Conservation (phyloP, 2,888 invertebrate species). For the Nemoura dubitans region DNA sequence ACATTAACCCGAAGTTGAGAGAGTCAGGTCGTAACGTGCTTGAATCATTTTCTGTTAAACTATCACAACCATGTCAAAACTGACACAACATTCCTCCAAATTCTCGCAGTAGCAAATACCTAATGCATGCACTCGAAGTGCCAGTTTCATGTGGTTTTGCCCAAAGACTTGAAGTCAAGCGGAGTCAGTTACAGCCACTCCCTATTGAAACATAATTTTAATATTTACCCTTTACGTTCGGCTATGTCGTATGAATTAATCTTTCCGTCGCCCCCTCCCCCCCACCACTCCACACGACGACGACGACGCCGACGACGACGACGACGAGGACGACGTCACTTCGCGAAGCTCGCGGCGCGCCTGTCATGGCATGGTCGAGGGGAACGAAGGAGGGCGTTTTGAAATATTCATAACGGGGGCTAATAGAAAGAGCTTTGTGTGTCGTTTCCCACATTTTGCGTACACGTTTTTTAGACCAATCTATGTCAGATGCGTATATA, state of each 20-base stretch:
- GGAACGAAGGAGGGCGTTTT: neutral
- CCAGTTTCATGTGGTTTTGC: neutral
- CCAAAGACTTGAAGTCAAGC: neutral
- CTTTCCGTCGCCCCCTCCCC: neutral
- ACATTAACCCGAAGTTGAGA: no score
- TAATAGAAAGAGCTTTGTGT: neutral
- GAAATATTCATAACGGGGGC: constrained; percentile 24
- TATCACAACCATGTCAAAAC: no score
- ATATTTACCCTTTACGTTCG: neutral
- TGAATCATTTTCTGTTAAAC: no score
- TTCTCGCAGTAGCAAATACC: no score
- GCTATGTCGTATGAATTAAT: neutral
- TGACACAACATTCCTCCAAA: no score
- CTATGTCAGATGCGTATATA: no score
- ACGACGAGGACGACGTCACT: neutral
- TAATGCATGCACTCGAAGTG: no score
- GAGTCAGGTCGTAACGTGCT: no score
- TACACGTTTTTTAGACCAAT: no score
- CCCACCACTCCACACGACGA: neutral
- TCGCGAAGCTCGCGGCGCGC: neutral
- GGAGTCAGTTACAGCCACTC: neutral
- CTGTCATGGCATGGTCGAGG: constrained; percentile 1
- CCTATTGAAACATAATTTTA: neutral
- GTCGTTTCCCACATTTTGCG: neutral
- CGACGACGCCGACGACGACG: neutral